A percentile compares a stretch with the other conserved stretches of the same genome.
Conservation (phyloP, 2,888 invertebrate genomes). For the Empis livida region DNA sequence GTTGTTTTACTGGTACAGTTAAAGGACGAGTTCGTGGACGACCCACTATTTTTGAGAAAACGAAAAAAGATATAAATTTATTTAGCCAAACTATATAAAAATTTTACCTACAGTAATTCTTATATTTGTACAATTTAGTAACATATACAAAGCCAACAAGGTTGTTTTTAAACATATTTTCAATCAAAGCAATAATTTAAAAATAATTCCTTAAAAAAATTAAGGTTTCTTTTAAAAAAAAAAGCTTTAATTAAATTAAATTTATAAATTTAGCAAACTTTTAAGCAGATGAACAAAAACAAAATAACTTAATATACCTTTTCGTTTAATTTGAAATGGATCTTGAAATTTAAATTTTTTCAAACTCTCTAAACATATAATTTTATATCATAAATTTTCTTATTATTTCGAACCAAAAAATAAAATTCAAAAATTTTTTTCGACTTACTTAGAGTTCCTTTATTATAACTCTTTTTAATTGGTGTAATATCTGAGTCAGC, state of each 20-base stretch:
- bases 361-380: constrained; percentile 1
- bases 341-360: constrained; percentile 24
- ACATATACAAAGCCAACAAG: too few relatives aligned
- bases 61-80: constrained; percentile 3
- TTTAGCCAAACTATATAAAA: too few relatives aligned
- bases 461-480: neutral
- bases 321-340: constrained; percentile 31
- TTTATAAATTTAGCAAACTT: too few relatives aligned
- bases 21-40: constrained; percentile 36
- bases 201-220: too few relatives aligned
- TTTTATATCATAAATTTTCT: constrained; percentile 3
- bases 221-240: too few relatives aligned
- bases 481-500: neutral
- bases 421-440: constrained; percentile 1
- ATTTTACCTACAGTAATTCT: too few relatives aligned
- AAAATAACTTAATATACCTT: constrained; percentile 22
- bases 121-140: too few relatives aligned
- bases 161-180: too few relatives aligned
- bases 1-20: constrained; percentile 3
- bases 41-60: constrained; percentile 35
- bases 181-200: constrained; percentile 7
- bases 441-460: neutral
- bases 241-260: too few relatives aligned
- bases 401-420: too few relatives aligned
- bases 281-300: too few relatives aligned